Evolutionary conservation across 2,888 invertebrate genomes (phyloP).

Genomic region (Cataglyphis cursor): DNA sequence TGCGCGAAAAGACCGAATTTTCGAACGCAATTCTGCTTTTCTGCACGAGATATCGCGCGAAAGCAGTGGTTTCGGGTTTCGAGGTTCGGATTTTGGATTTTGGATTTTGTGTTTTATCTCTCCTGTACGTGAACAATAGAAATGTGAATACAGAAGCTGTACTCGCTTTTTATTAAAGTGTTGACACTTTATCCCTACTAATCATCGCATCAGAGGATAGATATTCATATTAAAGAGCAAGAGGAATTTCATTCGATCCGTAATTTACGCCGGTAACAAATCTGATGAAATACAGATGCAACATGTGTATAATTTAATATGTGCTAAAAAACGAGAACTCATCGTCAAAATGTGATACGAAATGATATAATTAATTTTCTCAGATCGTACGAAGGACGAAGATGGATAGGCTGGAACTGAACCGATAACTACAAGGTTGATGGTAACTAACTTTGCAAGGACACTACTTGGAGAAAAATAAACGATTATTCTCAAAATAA

Average conservation of each 20-base stretch:
- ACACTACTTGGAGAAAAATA: neutral
- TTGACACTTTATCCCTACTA: neutral
- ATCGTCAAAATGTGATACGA: neutral
- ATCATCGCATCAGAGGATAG: neutral
- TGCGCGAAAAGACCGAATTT: too few relatives aligned
- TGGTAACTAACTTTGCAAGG: neutral
- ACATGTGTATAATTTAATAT: neutral
- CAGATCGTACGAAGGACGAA: neutral
- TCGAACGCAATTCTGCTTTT: too few relatives aligned
- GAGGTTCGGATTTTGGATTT: too few relatives aligned
- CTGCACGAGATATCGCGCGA: constrained; percentile 2
- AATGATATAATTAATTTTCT: neutral
- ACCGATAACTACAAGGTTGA: neutral
- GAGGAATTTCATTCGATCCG: neutral
- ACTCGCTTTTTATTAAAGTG: neutral
- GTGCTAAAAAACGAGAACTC: neutral
- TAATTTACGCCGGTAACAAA: neutral
- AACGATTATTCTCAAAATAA: neutral
- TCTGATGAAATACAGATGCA: neutral
- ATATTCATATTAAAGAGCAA: neutral
- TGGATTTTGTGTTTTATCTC: too few relatives aligned
- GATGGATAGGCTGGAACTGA: neutral
- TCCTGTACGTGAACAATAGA: neutral
- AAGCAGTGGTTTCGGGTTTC: neutral
- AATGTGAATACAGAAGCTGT: neutral